phyloP scores from a whole-genome alignment of 2,113 vertebrate species.

The Lonchura striata region DNA sequence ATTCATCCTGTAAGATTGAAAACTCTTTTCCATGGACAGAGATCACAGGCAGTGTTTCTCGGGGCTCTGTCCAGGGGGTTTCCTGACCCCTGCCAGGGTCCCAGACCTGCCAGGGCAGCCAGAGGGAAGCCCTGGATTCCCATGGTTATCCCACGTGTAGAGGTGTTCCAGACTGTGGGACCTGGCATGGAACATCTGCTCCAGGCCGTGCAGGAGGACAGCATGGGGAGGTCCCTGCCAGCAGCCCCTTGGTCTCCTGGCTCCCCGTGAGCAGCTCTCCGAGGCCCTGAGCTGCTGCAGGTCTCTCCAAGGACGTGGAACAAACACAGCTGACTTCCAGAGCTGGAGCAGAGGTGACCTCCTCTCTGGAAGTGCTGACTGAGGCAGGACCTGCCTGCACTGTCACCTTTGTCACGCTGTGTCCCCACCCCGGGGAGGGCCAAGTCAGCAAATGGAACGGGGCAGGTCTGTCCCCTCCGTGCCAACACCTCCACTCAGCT shows the following conservation, averaged over 20 bases:
- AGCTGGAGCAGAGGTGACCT: constrained; percentile 32
- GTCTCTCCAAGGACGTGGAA: neutral
- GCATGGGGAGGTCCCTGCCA: neutral
- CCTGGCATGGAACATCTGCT: neutral
- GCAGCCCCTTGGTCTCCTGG: neutral
- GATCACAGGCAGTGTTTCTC: too few relatives aligned
- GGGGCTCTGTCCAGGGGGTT: too few relatives aligned
- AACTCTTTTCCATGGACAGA: too few relatives aligned
- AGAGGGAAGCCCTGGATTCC: too few relatives aligned
- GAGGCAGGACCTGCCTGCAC: neutral
- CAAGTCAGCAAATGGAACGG: neutral
- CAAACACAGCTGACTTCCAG: neutral
- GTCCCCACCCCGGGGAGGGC: neutral
- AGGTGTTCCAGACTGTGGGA: neutral
- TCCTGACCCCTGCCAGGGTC: too few relatives aligned
- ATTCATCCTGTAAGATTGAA: too few relatives aligned
- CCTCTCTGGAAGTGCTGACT: neutral
- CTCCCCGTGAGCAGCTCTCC: neutral
- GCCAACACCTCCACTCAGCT: neutral
- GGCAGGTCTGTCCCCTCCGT: neutral
- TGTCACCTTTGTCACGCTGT: constrained; percentile 22
- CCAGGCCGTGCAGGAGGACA: neutral
- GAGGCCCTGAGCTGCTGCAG: neutral
- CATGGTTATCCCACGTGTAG: rapidly evolving
- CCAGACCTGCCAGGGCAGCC: too few relatives aligned